Conservation (phyloP, 2,888 invertebrate genomes). For the Lasioglossum oenotherae region DNA sequence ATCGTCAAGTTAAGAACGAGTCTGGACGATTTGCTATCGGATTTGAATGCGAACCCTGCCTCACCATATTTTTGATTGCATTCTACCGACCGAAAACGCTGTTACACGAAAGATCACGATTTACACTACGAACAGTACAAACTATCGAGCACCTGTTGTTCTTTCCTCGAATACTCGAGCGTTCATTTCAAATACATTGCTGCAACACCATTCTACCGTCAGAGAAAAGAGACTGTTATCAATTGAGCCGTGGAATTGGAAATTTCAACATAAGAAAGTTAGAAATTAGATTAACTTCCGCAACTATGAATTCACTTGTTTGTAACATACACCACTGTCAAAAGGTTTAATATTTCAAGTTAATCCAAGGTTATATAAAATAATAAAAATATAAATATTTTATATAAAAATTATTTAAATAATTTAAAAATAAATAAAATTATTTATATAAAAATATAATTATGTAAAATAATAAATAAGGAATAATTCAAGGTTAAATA, state of each 20-base stretch:
- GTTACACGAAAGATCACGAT: constrained; percentile 27
- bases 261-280: background rate
- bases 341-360: background rate
- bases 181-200: background rate
- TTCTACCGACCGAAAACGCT: constrained; percentile 43
- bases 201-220: background rate
- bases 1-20: constrained; percentile 59
- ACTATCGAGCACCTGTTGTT: constrained; percentile 1
- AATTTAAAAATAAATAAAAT: no score
- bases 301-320: background rate
- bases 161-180: background rate
- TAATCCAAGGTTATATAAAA: background rate
- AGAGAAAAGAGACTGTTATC: background rate
- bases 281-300: background rate
- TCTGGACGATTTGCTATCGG: constrained; percentile 65
- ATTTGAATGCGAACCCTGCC: constrained; percentile 67
- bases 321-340: background rate
- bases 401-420: no score
- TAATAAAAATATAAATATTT: no score
- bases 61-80: constrained; percentile 59
- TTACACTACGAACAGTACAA: background rate
- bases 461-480: no score
- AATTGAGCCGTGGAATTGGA: background rate
- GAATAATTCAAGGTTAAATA: no score
- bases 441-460: no score